phyloP scores from a whole-genome alignment of 2,888 invertebrate genomes.

The Pollenia griseotomentosa region DNA sequence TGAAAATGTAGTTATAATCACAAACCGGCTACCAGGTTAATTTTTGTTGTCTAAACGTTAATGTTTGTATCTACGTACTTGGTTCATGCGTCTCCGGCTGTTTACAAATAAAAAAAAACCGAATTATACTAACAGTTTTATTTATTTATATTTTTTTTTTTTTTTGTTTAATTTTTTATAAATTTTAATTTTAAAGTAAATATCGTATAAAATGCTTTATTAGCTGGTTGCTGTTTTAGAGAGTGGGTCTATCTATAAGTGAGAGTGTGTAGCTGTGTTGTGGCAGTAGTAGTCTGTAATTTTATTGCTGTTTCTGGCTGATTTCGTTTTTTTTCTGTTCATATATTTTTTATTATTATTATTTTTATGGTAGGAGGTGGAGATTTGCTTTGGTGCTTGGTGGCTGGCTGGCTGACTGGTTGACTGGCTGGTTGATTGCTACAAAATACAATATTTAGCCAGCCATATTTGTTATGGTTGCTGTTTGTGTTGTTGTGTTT shows the following conservation, averaged over 20 bases:
- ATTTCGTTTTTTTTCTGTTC: slow-evolving; percentile 27
- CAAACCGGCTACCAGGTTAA: slow-evolving; percentile 67
- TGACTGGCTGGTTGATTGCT: slow-evolving; percentile 44
- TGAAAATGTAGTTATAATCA: slow-evolving; percentile 61
- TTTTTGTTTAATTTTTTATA: slow-evolving; percentile 24
- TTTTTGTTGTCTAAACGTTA: slow-evolving; percentile 3
- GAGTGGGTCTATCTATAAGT: background rate
- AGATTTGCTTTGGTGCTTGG: slow-evolving; percentile 62
- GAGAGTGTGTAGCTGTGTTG: slow-evolving; percentile 22
- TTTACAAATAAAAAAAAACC: slow-evolving; percentile 63
- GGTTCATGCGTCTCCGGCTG: background rate
- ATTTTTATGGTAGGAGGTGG: slow-evolving; percentile 71
- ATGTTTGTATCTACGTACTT: background rate
- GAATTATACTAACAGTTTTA: slow-evolving; percentile 56
- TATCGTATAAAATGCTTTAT: slow-evolving; percentile 72
- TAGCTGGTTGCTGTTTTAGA: slow-evolving; percentile 53
- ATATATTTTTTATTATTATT: slow-evolving; percentile 47
- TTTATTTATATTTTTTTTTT: slow-evolving; percentile 2
- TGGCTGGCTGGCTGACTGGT: slow-evolving; percentile 36
- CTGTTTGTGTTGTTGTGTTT: slow-evolving; percentile 32
- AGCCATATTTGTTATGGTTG: slow-evolving; percentile 72
- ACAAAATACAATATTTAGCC: slow-evolving; percentile 64
- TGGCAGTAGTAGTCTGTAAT: slow-evolving; percentile 25
- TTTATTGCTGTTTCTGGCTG: slow-evolving; percentile 46
- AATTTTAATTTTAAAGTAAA: slow-evolving; percentile 61